Conservation (phyloP, 2,888 invertebrate genomes). For the Fissipunctia ypsillon region DNA sequence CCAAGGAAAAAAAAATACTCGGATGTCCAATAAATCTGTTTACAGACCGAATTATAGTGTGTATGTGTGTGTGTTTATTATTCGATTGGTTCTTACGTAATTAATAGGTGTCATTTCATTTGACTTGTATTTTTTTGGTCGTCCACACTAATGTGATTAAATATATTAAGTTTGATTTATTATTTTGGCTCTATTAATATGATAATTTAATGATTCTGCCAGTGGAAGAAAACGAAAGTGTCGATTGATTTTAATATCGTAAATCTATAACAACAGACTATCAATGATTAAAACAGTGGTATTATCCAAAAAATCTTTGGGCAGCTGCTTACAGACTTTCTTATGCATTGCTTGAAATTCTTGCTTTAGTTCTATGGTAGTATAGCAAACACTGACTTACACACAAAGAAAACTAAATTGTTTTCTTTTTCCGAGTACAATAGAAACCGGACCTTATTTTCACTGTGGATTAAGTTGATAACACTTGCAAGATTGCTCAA, state of each 20-base stretch:
- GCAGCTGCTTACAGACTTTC: not conserved
- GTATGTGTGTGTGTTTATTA: constrained; percentile 58
- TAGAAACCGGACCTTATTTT: too few relatives aligned
- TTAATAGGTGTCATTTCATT: constrained; percentile 51
- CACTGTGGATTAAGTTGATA: too few relatives aligned
- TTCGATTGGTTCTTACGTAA: constrained; percentile 54
- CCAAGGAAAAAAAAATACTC: constrained; percentile 40
- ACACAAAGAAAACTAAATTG: too few relatives aligned
- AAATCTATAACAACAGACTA: not conserved
- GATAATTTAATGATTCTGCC: constrained; percentile 49
- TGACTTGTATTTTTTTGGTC: constrained; percentile 56
- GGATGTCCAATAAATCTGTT: constrained; percentile 56
- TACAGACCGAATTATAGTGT: constrained; percentile 29
- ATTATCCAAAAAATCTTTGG: not conserved
- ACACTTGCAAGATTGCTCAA: too few relatives aligned
- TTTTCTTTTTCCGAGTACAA: too few relatives aligned
- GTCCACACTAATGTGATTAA: constrained; percentile 44
- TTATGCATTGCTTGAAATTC: not conserved
- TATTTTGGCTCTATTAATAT: constrained; percentile 39
- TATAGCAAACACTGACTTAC: not conserved
- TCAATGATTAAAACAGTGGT: not conserved
- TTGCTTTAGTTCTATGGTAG: not conserved
- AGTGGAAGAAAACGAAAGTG: constrained; percentile 50
- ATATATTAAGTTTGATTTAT: constrained; percentile 57
- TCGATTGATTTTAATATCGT: constrained; percentile 20